A percentile compares a stretch with the other conserved stretches of the same genome.
Evolutionary conservation across 2,113 vertebrate genomes (phyloP).

Genomic region (Aegotheles bennettii): DNA sequence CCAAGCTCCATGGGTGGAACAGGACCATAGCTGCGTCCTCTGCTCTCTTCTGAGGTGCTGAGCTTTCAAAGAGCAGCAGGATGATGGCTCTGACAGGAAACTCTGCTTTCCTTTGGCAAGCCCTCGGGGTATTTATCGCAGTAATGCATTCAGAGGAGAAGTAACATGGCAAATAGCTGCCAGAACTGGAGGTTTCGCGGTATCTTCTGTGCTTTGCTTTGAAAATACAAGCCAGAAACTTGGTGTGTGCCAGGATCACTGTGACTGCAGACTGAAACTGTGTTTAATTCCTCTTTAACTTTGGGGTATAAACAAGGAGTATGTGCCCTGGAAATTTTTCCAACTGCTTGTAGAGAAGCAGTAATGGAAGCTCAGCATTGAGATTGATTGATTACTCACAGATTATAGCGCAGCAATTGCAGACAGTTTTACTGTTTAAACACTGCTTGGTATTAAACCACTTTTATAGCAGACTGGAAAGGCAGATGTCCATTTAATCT

Average conservation of each 20-base stretch:
- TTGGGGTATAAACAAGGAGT: conserved; percentile 15
- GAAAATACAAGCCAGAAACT: not conserved
- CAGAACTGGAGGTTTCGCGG: not conserved
- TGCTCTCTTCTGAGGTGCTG: not conserved
- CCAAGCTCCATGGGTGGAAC: not conserved
- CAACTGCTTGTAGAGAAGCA: not conserved
- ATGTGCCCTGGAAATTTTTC: conserved; percentile 6
- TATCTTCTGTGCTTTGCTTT: conserved; percentile 5
- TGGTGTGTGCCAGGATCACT: not conserved
- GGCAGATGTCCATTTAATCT: conserved; percentile 53
- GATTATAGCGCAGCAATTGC: conserved; percentile 42
- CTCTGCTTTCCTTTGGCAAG: not conserved
- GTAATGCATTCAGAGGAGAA: not conserved
- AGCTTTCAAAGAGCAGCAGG: not conserved
- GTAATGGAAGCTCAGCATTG: not conserved
- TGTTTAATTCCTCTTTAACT: conserved; percentile 1
- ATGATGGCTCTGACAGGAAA: not conserved
- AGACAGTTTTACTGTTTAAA: conserved; percentile 53
- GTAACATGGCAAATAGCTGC: not conserved
- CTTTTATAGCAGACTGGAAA: conserved; percentile 26
- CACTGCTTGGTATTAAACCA: conserved; percentile 39
- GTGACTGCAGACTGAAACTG: not conserved
- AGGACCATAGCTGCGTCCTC: not conserved
- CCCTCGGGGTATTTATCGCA: not conserved
- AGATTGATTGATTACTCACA: conserved; percentile 28